phyloP scores from a whole-genome alignment of 1,140 invertebrate genomes.

The Sweltsa coloradensis region DNA sequence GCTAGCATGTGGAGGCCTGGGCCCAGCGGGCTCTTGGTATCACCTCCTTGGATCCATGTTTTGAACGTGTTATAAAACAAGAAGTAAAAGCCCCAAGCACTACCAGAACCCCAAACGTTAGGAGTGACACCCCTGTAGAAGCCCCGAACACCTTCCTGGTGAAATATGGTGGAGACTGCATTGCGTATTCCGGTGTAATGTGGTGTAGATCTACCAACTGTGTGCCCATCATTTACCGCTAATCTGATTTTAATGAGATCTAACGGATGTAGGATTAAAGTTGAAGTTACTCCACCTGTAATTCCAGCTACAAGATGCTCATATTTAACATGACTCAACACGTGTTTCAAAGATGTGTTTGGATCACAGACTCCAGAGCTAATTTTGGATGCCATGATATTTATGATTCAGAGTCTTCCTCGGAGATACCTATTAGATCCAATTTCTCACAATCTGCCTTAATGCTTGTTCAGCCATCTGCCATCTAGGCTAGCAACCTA shows the following conservation, averaged over 20 bases:
- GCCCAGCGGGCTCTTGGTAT: slow-evolving; percentile 62
- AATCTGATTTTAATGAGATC: slow-evolving; percentile 95
- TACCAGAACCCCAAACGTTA: slow-evolving; percentile 90
- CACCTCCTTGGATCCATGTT: slow-evolving; percentile 74
- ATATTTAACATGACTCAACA: no score
- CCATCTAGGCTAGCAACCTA: no score
- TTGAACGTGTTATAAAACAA: slow-evolving; percentile 93
- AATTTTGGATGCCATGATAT: no score
- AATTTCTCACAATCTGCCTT: no score
- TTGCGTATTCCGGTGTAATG: slow-evolving; percentile 77
- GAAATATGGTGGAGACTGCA: slow-evolving; percentile 74
- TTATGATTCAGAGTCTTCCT: no score
- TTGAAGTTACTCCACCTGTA: no score
- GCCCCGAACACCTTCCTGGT: slow-evolving; percentile 77
- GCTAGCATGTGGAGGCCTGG: slow-evolving; percentile 79
- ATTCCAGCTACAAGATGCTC: no score
- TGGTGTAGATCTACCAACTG: slow-evolving; percentile 57
- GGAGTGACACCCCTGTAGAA: slow-evolving; percentile 90
- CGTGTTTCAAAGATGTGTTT: no score
- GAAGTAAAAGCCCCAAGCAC: slow-evolving; percentile 97
- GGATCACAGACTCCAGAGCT: no score
- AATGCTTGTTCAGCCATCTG: no score
- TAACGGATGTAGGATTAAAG: no score
- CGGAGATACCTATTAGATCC: no score
- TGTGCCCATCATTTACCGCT: slow-evolving; percentile 84